Base-by-base conservation (phyloP, 1,140 invertebrate species). In the Zaprionus camerounensis region DNA sequence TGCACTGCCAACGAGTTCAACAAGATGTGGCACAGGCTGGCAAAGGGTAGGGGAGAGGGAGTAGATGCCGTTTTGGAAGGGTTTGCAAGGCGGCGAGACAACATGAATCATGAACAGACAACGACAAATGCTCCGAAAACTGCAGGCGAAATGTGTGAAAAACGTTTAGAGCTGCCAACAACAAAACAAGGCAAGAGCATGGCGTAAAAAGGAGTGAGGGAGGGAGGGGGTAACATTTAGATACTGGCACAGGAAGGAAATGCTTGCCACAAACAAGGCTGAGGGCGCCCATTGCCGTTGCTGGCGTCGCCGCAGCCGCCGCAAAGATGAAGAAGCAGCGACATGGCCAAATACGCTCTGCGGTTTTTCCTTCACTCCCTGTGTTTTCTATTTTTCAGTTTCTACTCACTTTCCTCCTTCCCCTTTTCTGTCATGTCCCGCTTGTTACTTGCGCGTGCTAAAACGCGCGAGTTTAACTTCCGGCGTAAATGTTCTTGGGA, bases 81-180 rank as follows among this genome's bases (percentile, higher is more conserved):
- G 15, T 56, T 67, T 57, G 53, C 55, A 17, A 24, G 80, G 61
- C 69, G 76, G 61, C 69, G 76, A 73, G 74, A 88, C 81, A 88
- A 87, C 81, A 87, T 87, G 88, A 87, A 87, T 87, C 83, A 87
- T 84, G 83, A 87, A 78, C 84, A 88, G 84, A 88, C 81, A 81
- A 59, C 83, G 49, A 75, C 53, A 75, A 75, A 71, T 71, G 53
- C 59, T 58, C 55, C 56, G 65, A 72, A 78, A 75, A 72, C 56
- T 59, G 59, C 56, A 26, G 46, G 64, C 46, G 64, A 64, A 74
- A 56, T 74, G 71, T 77, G 71, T 76, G 62, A 73, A 77, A 75
- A 81, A 80, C 80, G 66, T 77, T 80, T 81, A 67, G 72, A 58
- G 59, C 24, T 63, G 72, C 53, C 59, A 64, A 20, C 59, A 64